Percentiles rank a stretch among this genome's conserved stretches.
Evolutionary conservation across 2,888 invertebrate genomes (phyloP).

Genomic region (Diaprepes abbreviatus): DNA sequence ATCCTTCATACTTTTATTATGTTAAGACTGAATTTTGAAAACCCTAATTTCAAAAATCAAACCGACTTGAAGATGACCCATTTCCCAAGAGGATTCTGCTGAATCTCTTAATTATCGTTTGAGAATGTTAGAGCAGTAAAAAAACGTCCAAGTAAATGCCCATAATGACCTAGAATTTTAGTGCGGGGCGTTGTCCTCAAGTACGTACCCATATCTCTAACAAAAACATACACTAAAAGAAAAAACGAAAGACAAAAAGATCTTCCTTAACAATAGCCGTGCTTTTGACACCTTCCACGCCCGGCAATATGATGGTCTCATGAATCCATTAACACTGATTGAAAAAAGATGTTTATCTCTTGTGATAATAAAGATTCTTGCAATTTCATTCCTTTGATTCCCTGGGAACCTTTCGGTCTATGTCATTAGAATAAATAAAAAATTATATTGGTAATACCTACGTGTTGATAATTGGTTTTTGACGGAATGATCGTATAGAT

Average conservation of each 20-base stretch:
- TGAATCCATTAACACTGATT: constrained; percentile 57
- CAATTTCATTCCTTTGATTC: constrained; percentile 50
- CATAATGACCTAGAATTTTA: constrained; percentile 33
- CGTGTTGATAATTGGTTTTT: constrained; percentile 23
- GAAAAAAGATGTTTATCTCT: constrained; percentile 47
- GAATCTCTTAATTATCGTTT: too few species aligned
- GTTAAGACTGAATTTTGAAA: too few species aligned
- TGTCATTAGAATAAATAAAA: constrained; percentile 45
- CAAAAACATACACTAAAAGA: constrained; percentile 45
- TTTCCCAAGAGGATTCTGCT: too few species aligned
- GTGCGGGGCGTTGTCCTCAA: constrained; percentile 43
- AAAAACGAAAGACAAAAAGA: constrained; percentile 47
- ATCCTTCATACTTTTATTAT: too few species aligned
- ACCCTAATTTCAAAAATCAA: too few species aligned
- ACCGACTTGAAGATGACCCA: too few species aligned
- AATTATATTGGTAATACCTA: constrained; percentile 6
- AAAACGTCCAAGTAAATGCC: too few species aligned
- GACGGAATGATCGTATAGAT: constrained; percentile 21
- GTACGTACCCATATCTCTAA: constrained; percentile 46
- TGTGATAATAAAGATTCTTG: constrained; percentile 51
- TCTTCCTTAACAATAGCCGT: constrained; percentile 55
- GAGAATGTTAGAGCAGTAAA: too few species aligned
- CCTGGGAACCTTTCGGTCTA: constrained; percentile 48
- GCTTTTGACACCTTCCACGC: constrained; percentile 64
- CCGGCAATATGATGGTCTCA: constrained; percentile 54